These are phyloP conservation scores for Trematocara nigrifrons DNA, from an alignment of 2,113 vertebrate species.

Conservation along the genomic window DNA sequence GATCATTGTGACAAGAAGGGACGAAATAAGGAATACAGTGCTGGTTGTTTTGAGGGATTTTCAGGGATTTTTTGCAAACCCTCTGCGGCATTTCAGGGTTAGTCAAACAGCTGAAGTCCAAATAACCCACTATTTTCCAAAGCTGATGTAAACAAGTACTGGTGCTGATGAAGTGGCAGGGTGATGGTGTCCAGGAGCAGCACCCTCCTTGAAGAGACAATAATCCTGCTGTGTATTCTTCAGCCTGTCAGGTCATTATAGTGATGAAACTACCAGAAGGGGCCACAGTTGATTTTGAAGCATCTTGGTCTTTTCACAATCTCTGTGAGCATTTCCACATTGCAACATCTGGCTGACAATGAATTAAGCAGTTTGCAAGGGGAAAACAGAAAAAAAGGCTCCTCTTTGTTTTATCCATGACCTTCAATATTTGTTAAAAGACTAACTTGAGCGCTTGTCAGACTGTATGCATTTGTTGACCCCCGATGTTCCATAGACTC, in stretches of 20 bases:
- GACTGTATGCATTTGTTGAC: conserved; percentile 8
- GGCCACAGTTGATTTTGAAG: conserved; percentile 5
- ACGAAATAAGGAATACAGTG: neutral
- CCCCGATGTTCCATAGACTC: neutral
- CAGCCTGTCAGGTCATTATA: neutral
- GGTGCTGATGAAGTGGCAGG: conserved; percentile 29
- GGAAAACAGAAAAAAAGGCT: neutral
- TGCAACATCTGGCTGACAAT: conserved; percentile 27
- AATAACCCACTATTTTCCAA: conserved; percentile 37
- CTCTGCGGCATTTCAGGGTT: neutral
- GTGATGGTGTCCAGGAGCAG: conserved; percentile 20
- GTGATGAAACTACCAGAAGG: conserved; percentile 17
- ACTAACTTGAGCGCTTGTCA: neutral
- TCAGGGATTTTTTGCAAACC: conserved; percentile 7
- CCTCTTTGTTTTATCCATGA: conserved; percentile 12
- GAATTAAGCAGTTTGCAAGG: neutral
- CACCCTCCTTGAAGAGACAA: conserved; percentile 5
- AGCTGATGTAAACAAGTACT: conserved; percentile 41
- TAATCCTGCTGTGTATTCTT: conserved; percentile 28
- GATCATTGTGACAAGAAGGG: neutral
- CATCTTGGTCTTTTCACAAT: conserved; percentile 7
- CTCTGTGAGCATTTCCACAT: conserved; percentile 14
- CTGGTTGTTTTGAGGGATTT: neutral
- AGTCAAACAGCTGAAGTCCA: conserved; percentile 23
- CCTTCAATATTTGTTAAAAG: conserved; percentile 6